These are phyloP conservation scores for Drosophila tropicalis DNA, from an alignment of 1,140 invertebrate genomes.

Conservation along the genomic window DNA sequence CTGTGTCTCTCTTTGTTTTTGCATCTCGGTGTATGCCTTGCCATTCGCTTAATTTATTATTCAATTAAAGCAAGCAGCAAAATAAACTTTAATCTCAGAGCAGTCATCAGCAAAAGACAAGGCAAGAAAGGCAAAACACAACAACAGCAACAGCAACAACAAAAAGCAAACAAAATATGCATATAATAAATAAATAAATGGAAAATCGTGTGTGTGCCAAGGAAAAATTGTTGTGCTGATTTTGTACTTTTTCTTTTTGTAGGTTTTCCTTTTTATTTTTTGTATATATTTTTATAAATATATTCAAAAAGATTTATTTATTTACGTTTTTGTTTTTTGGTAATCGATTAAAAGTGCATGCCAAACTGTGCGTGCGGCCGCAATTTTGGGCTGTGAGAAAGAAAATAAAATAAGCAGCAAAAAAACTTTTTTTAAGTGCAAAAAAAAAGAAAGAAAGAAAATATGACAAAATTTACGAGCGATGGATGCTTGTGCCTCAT, in stretches of 20 bases:
- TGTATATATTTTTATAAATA: conserved; percentile 9
- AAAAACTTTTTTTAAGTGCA: conserved; percentile 49
- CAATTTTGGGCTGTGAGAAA: conserved; percentile 78
- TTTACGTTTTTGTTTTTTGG: conserved; percentile 27
- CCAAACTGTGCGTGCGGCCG: conserved; percentile 75
- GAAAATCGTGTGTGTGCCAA: conserved; percentile 74
- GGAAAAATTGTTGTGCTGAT: conserved; percentile 43
- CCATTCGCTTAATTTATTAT: conserved; percentile 78
- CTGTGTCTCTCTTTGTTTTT: conserved; percentile 24
- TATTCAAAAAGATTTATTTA: neutral
- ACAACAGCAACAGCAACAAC: neutral
- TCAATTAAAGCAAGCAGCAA: conserved; percentile 73
- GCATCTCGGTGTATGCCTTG: conserved; percentile 38
- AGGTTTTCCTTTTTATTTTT: conserved; percentile 24
- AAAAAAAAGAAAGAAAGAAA: conserved; percentile 53
- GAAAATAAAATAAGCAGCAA: conserved; percentile 46
- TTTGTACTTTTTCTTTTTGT: conserved; percentile 34
- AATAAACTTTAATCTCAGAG: conserved; percentile 75
- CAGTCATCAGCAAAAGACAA: conserved; percentile 64
- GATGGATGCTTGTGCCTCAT: conserved; percentile 54
- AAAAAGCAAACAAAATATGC: conserved; percentile 6
- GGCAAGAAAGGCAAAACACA: conserved; percentile 30
- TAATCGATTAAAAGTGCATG: conserved; percentile 80
- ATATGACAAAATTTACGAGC: conserved; percentile 81
- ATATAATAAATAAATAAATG: conserved; percentile 66